Base-by-base conservation (phyloP, 2,888 invertebrate species). In the Melanchra persicariae region DNA sequence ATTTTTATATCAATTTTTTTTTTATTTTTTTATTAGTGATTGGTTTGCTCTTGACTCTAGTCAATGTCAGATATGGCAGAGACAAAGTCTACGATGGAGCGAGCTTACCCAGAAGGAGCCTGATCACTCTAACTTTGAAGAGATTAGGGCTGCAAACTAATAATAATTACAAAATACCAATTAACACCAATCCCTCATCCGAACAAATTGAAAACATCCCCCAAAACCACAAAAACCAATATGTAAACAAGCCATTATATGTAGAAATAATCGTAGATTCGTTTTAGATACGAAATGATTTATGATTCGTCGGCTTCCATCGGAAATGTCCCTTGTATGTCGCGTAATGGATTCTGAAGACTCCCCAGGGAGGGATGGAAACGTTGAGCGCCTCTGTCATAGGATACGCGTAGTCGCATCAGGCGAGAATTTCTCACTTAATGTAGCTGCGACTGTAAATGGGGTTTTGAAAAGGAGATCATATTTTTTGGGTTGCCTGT, bases 261-360 rank as follows among this genome's bases (percentile, higher is more conserved):
- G 22, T 34, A 61, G 64, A 70, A 76, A 58, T 60, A 67, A 74
- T 79, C 70, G 64, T 26, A 79, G 76, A 72, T 84, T 79, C 82
- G 77, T 74, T 82, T 84, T 73, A 79, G 83, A 85, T 85, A 68
- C 51, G 57, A 77, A 80, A 80, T 85, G 80, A 83, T 83, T 79
- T 74, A 85, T 77, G 80, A 69, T 69, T 79, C 70, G 57, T 67
- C 59, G 62, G 72, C 66, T 69, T 69, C 70, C 77, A 83, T 83
- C 70, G 74, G 72, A 80, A 80, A 83, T 57, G 83, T 85, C 80
- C 59, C 85, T 74, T 72, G 69, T 72, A 78, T 70, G 75, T 75
- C 71, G 67, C 64, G 70, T 85, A 84, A 85, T 83, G 70, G 81
- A 84, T 83, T 84, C 71, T 75, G 74, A 83, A 70, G 81, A 76